Percentiles rank a stretch among this genome's conserved stretches.
Evolutionary conservation across 2,113 vertebrate genomes (phyloP).

Genomic region (Tetrax tetrax): DNA sequence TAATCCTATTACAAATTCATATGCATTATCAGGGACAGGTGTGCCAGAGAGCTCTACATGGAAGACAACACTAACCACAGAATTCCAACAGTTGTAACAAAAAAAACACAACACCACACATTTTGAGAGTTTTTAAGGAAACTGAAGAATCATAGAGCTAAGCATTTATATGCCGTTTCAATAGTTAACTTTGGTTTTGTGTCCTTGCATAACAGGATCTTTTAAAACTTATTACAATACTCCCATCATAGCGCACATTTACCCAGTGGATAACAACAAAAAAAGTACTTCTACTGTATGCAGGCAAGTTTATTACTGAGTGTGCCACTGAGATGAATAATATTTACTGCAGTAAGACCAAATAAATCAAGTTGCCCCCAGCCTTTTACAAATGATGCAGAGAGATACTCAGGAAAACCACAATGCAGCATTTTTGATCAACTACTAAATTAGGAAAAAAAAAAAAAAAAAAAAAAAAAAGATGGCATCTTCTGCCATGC

Average conservation of each 20-base stretch:
- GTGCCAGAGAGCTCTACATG: not conserved
- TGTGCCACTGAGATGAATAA: not conserved
- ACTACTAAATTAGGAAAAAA: not conserved
- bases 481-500: not conserved
- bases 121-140: not conserved
- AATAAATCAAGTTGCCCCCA: not conserved
- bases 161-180: not conserved
- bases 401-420: not conserved
- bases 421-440: not conserved
- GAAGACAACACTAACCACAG: not conserved
- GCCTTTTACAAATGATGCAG: not conserved
- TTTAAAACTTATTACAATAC: not conserved
- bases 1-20: not conserved
- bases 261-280: not conserved
- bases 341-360: not conserved
- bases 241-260: not conserved
- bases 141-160: not conserved
- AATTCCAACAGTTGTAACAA: not conserved
- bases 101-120: too few relatives aligned
- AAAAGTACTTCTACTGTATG: not conserved
- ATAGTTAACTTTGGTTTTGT: not conserved
- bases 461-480: not conserved
- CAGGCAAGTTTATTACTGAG: not conserved
- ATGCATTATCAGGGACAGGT: not conserved
- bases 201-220: not conserved